phyloP scores from a whole-genome alignment of 2,888 invertebrate species.

The Cryptocheilus praepositus region DNA sequence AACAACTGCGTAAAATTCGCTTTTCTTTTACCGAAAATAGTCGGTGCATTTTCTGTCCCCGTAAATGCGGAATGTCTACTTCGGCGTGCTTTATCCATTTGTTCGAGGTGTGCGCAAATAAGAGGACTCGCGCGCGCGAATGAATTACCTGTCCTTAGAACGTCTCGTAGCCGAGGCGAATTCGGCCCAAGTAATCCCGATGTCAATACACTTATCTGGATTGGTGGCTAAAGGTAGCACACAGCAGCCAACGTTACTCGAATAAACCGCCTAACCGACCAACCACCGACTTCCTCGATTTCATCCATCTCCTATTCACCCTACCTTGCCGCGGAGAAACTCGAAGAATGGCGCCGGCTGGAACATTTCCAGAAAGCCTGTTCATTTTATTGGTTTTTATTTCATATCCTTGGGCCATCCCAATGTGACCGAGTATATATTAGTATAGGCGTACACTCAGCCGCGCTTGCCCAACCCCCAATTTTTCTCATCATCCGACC shows the following conservation, averaged over 20 bases:
- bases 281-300: neutral
- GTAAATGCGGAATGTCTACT: neutral
- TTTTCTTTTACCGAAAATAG: no score
- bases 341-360: conserved; percentile 49
- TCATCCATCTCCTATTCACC: neutral
- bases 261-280: neutral
- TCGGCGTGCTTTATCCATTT: no score
- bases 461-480: conserved; percentile 4
- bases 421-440: conserved; percentile 49
- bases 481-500: neutral
- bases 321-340: conserved; percentile 6
- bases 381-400: conserved; percentile 67
- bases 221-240: conserved; percentile 10
- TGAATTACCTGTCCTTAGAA: neutral
- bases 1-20: no score
- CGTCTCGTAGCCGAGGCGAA: neutral
- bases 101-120: neutral
- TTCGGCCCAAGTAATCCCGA: conserved; percentile 14
- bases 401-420: conserved; percentile 49
- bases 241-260: neutral
- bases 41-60: no score
- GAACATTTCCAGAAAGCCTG: conserved; percentile 62
- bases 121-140: neutral
- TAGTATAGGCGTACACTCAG: conserved; percentile 27
- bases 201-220: conserved; percentile 21